Base-by-base conservation (phyloP, 2,888 invertebrate genomes). In the Diarsia rubi region DNA sequence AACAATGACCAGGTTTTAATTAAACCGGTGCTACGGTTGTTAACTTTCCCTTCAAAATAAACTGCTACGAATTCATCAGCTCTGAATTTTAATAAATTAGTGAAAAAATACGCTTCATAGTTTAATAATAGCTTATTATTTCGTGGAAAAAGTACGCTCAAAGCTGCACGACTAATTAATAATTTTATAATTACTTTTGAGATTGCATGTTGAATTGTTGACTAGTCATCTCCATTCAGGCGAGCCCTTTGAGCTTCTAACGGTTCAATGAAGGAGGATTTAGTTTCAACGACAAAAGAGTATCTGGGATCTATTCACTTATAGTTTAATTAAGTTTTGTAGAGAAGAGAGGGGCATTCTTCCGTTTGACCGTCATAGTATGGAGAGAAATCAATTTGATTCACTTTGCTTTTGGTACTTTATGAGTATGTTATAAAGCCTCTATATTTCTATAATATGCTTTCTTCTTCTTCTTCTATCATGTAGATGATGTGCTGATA, bases 41-140 rank as follows among this genome's bases (percentile, higher is more conserved):
- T 88, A 84, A 89, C 69, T 75, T 82, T 75, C 62, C 67, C 62
- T 81, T 83, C 81, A 79, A 85, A 86, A 82, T 80, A 85, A 80
- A 85, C 75, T 65, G 65, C 45, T 73, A 83, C 45, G 37, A 64
- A 67, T 78, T 64, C 45, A 68, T 57, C 60, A 73, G 59, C 3
- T 63, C 66, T 59, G 71, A 62, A 64, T 77, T 67, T 57, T 44
- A n/a, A 74, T 60, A 66, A 8, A 24, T 45, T 60, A 44, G 31
- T 59, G 9, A 57, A 54, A 49, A 52, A 60, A 45, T 45, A 42
- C 24, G 52, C 6, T 59, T 57, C 5, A 21, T 31, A 27, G 27
- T 60, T 60, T 19, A 54, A 8, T 37, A n/a, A 12, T n/a, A 24
- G 11, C 16, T 59, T 59, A 31, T 60, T 60, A 57, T 27, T 45